These are phyloP conservation scores for Cyanoramphus novaezelandiae DNA, from an alignment of 2,113 vertebrate species.

Conservation along the genomic window DNA sequence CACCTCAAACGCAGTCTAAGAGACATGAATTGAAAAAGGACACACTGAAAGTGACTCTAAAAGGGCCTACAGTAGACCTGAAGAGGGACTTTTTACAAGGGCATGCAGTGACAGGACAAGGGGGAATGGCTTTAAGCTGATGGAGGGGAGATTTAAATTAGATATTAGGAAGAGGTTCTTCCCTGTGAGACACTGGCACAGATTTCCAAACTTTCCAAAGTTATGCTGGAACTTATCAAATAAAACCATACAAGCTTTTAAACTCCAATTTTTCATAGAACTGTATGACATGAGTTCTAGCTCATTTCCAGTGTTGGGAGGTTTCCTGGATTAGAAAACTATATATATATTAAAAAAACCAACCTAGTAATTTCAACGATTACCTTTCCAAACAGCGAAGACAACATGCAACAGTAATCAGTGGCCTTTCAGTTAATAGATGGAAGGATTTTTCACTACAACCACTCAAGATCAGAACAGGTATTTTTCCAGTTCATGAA, in stretches of 20 bases:
- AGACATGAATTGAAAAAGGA: background rate
- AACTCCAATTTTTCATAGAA: background rate
- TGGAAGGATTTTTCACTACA: background rate
- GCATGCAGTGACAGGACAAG: background rate
- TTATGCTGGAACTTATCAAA: background rate
- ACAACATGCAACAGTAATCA: background rate
- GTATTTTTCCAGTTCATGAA: background rate
- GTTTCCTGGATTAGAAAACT: background rate
- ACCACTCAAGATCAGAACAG: background rate
- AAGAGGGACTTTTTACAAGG: background rate
- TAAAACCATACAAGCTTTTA: background rate
- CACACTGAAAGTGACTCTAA: background rate
- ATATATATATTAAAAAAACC: background rate
- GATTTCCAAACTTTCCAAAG: background rate
- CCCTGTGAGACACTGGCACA: background rate
- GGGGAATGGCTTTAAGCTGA: background rate
- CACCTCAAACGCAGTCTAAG: background rate
- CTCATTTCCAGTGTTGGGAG: background rate
- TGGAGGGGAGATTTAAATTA: background rate
- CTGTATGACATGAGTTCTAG: background rate
- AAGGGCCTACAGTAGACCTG: background rate
- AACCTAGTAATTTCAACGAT: rapidly evolving
- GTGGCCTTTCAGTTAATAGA: background rate
- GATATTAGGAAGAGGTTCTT: background rate
- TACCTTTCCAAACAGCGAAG: background rate